Evolutionary conservation across 1,140 invertebrate species (phyloP).

Genomic region (Bombus superbus): DNA sequence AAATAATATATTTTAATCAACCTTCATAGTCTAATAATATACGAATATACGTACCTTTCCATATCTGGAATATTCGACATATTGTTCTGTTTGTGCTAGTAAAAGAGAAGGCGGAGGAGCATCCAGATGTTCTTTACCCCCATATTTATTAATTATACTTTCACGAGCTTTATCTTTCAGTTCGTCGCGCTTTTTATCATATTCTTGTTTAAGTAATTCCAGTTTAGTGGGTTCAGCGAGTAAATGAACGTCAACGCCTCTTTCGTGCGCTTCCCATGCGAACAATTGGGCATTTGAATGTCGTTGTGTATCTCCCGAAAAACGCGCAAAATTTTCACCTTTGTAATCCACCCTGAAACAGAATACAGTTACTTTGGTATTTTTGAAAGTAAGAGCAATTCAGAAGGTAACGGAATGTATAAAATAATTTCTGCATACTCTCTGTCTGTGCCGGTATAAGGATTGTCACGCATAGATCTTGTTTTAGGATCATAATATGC

Average conservation of each 20-base stretch:
- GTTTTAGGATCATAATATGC: constrained; percentile 99
- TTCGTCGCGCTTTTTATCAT: constrained; percentile 93
- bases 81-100: constrained; percentile 97
- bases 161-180: constrained; percentile 89
- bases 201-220: constrained; percentile 95
- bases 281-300: constrained; percentile 97
- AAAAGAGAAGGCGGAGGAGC: constrained; percentile 93
- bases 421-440: constrained; percentile 84
- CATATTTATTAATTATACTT: constrained; percentile 93
- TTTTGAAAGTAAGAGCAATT: background rate
- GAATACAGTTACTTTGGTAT: constrained; percentile 26
- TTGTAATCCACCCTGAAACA: constrained; percentile 89
- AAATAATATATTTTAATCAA: background rate
- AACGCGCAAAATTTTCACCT: constrained; percentile 98
- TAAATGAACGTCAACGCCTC: constrained; percentile 97
- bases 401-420: background rate
- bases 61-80: constrained; percentile 97
- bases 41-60: constrained; percentile 93
- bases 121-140: constrained; percentile 95
- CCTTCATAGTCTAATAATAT: background rate
- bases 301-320: constrained; percentile 95
- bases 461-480: constrained; percentile 99
- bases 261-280: constrained; percentile 98
- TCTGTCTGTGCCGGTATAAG: constrained; percentile 88
- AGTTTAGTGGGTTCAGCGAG: constrained; percentile 99